Percentiles rank a stretch among this genome's conserved stretches.
phyloP scores from a whole-genome alignment of 2,888 invertebrate genomes.

The Caenorhabditis afra region DNA sequence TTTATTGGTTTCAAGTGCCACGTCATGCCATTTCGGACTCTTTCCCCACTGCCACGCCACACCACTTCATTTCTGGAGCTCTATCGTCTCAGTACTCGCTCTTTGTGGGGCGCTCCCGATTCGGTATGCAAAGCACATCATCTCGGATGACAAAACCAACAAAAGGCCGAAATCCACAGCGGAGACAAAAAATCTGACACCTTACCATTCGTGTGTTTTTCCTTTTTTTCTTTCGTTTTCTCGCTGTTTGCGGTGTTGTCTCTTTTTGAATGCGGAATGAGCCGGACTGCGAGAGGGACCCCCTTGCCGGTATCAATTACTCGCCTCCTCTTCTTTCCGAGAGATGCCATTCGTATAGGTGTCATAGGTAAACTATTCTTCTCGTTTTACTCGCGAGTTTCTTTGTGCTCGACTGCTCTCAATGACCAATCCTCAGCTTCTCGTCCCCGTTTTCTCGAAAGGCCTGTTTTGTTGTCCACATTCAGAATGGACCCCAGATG shows the following conservation, averaged over 20 bases:
- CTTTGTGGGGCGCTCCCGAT: conserved; percentile 44
- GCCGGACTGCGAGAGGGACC: conserved; percentile 7
- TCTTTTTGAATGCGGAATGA: conserved; percentile 49
- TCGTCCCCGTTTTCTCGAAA: no score
- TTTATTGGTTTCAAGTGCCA: conserved; percentile 37
- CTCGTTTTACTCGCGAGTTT: conserved; percentile 34
- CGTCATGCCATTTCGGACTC: conserved; percentile 11
- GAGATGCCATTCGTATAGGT: conserved; percentile 54
- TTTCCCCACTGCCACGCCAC: no score
- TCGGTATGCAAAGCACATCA: conserved; percentile 47
- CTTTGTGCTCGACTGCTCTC: conserved; percentile 15
- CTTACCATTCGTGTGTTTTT: conserved; percentile 38
- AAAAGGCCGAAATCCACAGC: conserved; percentile 49
- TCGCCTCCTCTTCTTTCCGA: no score
- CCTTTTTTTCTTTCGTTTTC: conserved; percentile 14
- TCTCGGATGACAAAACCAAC: conserved; percentile 55
- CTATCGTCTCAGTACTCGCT: conserved; percentile 33
- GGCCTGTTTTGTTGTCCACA: no score
- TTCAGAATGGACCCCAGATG: no score
- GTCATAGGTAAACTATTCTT: conserved; percentile 53
- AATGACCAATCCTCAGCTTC: conserved; percentile 3
- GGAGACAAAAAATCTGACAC: conserved; percentile 55
- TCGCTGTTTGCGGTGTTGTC: conserved; percentile 18
- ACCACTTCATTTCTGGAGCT: not conserved
- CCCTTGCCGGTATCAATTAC: conserved; percentile 37